phyloP scores from a whole-genome alignment of 2,113 vertebrate genomes.

The Ochotona curzoniae region DNA sequence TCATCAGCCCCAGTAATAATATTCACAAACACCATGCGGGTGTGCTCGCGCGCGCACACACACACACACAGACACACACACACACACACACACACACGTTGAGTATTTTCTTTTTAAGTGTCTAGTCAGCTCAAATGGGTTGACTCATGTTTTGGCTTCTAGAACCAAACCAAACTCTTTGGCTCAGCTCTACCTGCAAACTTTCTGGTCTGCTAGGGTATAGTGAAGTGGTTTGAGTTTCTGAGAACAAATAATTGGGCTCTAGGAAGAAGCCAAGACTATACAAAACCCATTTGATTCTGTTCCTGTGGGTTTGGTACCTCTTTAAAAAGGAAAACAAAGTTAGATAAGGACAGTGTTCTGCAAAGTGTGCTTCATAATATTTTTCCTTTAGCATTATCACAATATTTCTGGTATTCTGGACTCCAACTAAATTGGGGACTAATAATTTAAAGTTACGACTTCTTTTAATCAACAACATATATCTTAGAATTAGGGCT shows the following conservation, averaged over 20 bases:
- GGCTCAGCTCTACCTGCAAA: conserved; percentile 75
- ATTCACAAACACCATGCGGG: too few species aligned
- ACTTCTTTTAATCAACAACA: background rate
- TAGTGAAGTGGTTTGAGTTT: conserved; percentile 78
- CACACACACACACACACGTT: background rate
- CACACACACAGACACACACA: background rate
- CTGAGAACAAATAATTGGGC: conserved; percentile 79
- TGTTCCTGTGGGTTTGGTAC: conserved; percentile 70
- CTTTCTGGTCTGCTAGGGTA: conserved; percentile 66
- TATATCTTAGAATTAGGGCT: background rate
- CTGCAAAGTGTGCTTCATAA: background rate
- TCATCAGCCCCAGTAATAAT: conserved; percentile 48
- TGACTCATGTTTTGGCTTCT: conserved; percentile 73
- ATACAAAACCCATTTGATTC: conserved; percentile 66
- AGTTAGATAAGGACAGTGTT: conserved; percentile 62
- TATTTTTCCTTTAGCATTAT: background rate
- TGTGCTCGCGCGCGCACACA: background rate
- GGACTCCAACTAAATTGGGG: background rate
- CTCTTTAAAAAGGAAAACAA: conserved; percentile 54
- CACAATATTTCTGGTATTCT: conserved; percentile 7
- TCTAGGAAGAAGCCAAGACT: conserved; percentile 69
- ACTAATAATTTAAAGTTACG: background rate
- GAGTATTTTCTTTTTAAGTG: conserved; percentile 72
- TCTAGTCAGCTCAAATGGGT: conserved; percentile 79
- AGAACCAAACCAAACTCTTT: conserved; percentile 73